Evolutionary conservation across 2,113 vertebrate species (phyloP).

Genomic region (Heteronetta atricapilla): DNA sequence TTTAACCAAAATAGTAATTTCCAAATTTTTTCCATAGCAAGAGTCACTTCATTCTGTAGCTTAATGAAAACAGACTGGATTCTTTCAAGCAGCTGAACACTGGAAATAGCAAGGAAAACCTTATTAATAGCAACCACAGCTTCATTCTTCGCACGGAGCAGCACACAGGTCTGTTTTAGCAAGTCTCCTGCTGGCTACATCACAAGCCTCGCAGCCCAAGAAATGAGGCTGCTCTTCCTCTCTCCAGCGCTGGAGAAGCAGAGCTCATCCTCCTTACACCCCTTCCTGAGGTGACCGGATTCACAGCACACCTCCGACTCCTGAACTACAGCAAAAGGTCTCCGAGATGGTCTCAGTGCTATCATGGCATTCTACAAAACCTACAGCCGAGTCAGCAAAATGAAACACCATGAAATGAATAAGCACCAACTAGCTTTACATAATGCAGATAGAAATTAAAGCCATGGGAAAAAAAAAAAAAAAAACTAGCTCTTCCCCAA

Average conservation of each 20-base stretch:
- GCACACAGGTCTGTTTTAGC: background rate
- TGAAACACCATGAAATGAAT: background rate
- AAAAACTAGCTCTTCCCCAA: background rate
- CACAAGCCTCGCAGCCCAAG: background rate
- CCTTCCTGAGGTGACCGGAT: background rate
- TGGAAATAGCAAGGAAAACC: background rate
- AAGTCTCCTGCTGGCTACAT: background rate
- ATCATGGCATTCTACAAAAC: background rate
- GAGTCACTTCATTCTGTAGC: background rate
- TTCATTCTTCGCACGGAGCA: background rate
- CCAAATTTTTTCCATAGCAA: background rate
- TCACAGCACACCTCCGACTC: background rate
- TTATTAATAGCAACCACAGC: background rate
- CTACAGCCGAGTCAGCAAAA: background rate
- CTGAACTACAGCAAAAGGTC: background rate
- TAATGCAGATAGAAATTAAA: background rate
- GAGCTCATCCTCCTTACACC: background rate
- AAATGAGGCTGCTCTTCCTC: background rate
- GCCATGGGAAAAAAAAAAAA: rapidly evolving
- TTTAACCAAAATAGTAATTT: background rate
- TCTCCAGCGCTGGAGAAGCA: background rate
- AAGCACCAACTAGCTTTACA: background rate
- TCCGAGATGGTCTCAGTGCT: background rate
- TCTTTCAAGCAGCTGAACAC: background rate
- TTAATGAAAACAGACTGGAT: background rate